These are phyloP conservation scores for Calephelis perditalis DNA, from an alignment of 2,888 invertebrate genomes.

Conservation along the genomic window DNA sequence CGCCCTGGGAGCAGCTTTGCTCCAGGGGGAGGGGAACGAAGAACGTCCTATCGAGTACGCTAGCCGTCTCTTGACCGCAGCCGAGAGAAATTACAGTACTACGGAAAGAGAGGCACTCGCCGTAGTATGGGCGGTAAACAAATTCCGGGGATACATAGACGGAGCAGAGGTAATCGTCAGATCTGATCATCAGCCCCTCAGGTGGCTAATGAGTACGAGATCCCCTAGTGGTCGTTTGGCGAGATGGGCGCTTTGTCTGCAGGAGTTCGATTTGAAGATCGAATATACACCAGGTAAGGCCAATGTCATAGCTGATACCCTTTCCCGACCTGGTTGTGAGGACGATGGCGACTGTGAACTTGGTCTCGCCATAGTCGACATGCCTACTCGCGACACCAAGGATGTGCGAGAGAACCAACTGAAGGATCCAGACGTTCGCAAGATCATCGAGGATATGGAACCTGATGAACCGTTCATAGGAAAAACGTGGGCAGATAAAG, in stretches of 20 bases:
- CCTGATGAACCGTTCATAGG: slow-evolving; percentile 24
- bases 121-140: too few relatives aligned
- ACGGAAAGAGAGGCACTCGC: too few relatives aligned
- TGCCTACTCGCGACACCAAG: background rate
- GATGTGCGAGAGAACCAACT: background rate
- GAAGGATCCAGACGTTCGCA: slow-evolving; percentile 20
- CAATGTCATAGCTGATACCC: background rate
- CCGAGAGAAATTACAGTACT: background rate
- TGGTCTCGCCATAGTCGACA: background rate
- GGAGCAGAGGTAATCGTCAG: too few relatives aligned
- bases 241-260: background rate
- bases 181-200: too few relatives aligned
- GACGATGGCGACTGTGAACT: background rate
- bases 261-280: background rate
- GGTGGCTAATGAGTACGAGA: too few relatives aligned
- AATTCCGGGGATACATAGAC: too few relatives aligned
- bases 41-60: slow-evolving; percentile 20
- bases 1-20: slow-evolving; percentile 24
- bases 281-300: background rate
- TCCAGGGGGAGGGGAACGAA: slow-evolving; percentile 27
- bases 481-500: slow-evolving; percentile 23
- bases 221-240: too few relatives aligned
- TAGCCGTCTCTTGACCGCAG: background rate
- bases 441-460: slow-evolving; percentile 25
- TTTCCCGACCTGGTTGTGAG: background rate